Base-by-base conservation (phyloP, 2,797 vertebrate genomes). In the Eurystomus glaucurus region DNA sequence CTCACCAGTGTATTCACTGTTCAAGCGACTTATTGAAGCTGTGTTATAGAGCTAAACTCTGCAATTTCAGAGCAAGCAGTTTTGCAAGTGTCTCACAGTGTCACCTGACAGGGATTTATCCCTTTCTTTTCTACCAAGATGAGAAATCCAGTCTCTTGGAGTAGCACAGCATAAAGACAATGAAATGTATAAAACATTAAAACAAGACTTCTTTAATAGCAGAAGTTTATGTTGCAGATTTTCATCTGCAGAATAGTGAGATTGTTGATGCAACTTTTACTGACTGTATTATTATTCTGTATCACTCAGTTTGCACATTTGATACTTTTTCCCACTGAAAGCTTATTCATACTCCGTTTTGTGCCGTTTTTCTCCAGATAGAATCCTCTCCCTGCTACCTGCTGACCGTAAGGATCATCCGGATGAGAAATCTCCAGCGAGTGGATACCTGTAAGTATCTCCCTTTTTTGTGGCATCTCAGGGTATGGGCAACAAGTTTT, bases 381-480 rank as follows among this genome's bases (percentile, higher is more conserved):
- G 92, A 70, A 76, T 92, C 74, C 22, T 98, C 95, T 95, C 98
- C 98, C 52, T 98, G 98, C 86, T 96, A 97, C 50, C 75, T 98
- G 61, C 91, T 99, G 65, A 98, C 98, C 0, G 98, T 99, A 74
- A 98, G 96, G 83, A 50, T 99, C 71, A 97, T 99, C 46, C 79
- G 95, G 35, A 98, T 98, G 96, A 98, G 57, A 64, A 97, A 98
- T 3, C n/a, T 97, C 62, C 90, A 85, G 28, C 95, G 95, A 65
- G 96, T 84, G 22, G 99, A 99, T 25, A 39, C 72, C 35, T 50
- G 99, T 99, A 94, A 98, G 98, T 98, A 33, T 33, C 14, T 41
- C 31, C n/a, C 14, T 46, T 55, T 23, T 55, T 87, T 70, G 48
- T 41, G 26, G 11, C 31, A 18, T 57, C 45, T 77, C 51, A 60